Evolutionary conservation across 2,113 vertebrate genomes (phyloP), one percentile per base, ranked within the genome.

Genomic region (Catharus minimus): DNA sequence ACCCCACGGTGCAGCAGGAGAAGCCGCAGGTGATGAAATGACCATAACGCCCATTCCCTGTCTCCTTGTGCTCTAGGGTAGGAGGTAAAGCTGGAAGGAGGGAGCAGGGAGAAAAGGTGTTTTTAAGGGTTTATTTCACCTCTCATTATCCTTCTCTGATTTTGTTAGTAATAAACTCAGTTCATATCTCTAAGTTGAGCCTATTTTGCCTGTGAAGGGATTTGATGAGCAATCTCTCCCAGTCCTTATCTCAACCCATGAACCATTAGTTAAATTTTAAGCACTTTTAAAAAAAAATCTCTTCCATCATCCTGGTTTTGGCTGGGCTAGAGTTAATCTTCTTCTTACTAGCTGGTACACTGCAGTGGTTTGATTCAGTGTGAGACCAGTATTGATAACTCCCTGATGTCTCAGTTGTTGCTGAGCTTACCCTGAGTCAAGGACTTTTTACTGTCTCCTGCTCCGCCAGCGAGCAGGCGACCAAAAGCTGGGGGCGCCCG

Each of bases 381-480:
- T 27, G 43, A 64, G 57, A 72, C 32, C 4, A 64, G 12, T 1
- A 0, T 36, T 64, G 36, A 5, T 43, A 79, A 79, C 5, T 57
- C 32, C 10, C 32, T 56, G 36, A 72, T 50, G 22, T 32, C 43
- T 79, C 36, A 43, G 57, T 9, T 49, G 22, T 50, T 72, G 36
- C 43, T 65, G 14, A 79, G 10, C 6, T 64, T 64, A 43, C 36
- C 20, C 12, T 1, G 1, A 72, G 41, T 30, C 50, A 43, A 79
- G 43, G 21, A 57, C 26, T 79, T 72, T 23, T 44, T 22, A 13
- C 18, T 11, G 22, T 65, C 27, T 73, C 32, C 19, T 80, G 58
- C 38, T 73, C 52, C 2, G 0, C 27, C 52, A 44, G 38, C 0
- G 1, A 71, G 24, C 33, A 62, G 16, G 3, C 43, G 36, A 66